A percentile compares a stretch with the other conserved stretches of the same genome.
Conservation (phyloP, 2,113 vertebrate species). For the Pseudolaguvia tuberculata region DNA sequence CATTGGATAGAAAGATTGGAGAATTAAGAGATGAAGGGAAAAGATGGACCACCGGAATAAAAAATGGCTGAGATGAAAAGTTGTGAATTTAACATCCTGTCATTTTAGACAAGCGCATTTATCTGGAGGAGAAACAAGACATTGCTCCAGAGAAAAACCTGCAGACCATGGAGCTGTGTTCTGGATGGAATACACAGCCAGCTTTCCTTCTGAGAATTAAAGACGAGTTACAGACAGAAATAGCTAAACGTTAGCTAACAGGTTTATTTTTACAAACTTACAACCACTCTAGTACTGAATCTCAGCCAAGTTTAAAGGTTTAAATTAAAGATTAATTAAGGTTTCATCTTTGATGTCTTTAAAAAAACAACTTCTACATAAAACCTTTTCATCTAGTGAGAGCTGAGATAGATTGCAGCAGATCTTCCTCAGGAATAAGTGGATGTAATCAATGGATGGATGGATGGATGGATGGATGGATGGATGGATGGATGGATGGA, state of each 20-base stretch:
- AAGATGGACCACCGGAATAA: not conserved
- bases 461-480: too few species aligned
- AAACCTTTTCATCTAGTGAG: too few species aligned
- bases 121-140: not conserved
- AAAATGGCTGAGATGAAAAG: conserved; percentile 20
- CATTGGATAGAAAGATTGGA: conserved; percentile 24
- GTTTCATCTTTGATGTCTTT: too few species aligned
- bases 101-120: conserved; percentile 13
- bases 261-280: conserved; percentile 4
- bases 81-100: conserved; percentile 10
- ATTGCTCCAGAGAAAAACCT: not conserved
- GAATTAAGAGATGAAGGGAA: conserved; percentile 7
- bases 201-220: not conserved
- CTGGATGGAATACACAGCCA: not conserved
- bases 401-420: too few species aligned
- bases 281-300: not conserved
- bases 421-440: too few species aligned
- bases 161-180: not conserved
- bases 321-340: not conserved
- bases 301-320: not conserved
- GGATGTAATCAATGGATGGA: too few species aligned
- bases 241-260: not conserved
- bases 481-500: too few species aligned
- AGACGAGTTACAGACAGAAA: not conserved
- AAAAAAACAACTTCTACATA: too few species aligned